A percentile compares a stretch with the other conserved stretches of the same genome.
phyloP scores from a whole-genome alignment of 2,888 invertebrate species.

The Drosophila borealis region DNA sequence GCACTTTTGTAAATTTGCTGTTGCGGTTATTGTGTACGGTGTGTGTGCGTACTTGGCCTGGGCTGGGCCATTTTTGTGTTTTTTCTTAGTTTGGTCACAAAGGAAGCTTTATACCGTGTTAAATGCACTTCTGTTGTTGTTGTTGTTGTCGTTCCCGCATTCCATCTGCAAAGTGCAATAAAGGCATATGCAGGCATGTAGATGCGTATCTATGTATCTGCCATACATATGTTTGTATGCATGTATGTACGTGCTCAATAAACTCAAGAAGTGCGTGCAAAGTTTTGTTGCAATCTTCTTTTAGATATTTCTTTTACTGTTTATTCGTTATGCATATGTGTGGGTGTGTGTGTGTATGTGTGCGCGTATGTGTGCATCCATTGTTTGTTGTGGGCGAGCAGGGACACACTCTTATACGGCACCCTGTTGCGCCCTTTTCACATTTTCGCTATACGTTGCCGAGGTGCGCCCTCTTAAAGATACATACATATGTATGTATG shows the following conservation, averaged over 20 bases:
- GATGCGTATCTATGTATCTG: not conserved
- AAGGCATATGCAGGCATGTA: slow-evolving; percentile 6
- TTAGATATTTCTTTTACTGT: slow-evolving; percentile 31
- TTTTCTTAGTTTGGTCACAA: slow-evolving; percentile 39
- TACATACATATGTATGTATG: not conserved
- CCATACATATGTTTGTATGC: not conserved
- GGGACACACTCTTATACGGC: slow-evolving; percentile 1
- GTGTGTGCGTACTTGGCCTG: slow-evolving; percentile 1
- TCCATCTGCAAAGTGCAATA: slow-evolving; percentile 42
- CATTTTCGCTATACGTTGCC: not conserved
- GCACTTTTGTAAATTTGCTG: slow-evolving; percentile 19
- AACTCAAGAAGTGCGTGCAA: slow-evolving; percentile 35
- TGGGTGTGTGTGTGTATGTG: not conserved
- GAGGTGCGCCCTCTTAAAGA: slow-evolving; percentile 11
- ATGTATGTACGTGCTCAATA: slow-evolving; percentile 2
- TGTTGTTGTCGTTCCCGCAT: slow-evolving; percentile 31
- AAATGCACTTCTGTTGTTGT: slow-evolving; percentile 18
- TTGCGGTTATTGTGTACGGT: slow-evolving; percentile 7
- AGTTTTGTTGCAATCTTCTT: slow-evolving; percentile 45
- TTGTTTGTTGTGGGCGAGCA: slow-evolving; percentile 16
- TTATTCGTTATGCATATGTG: slow-evolving; percentile 6
- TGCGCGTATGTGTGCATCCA: not conserved
- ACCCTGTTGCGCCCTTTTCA: slow-evolving; percentile 34
- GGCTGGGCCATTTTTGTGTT: slow-evolving; percentile 22
- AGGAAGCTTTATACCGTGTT: slow-evolving; percentile 45